Evolutionary conservation across 2,113 vertebrate genomes (phyloP), one percentile per base, ranked within the genome.

Genomic region (Collichthys lucidus): DNA sequence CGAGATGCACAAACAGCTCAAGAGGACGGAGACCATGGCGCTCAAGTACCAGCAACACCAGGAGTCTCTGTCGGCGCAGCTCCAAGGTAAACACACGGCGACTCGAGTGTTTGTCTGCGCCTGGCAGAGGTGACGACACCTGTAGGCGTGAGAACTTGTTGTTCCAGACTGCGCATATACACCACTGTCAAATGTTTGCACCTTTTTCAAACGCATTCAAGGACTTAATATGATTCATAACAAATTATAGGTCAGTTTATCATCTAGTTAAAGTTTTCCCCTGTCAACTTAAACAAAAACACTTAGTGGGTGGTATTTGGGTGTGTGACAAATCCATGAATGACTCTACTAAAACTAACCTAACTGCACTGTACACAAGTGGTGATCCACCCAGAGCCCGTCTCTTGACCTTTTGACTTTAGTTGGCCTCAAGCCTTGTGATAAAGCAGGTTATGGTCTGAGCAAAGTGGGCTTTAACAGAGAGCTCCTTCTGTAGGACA

Each of bases 21-120:
- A 94, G 89, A 97, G 96, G 93, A 97, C 97, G 15, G 97, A 99
- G 90, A 95, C 95, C 16, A 95, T 96, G 95, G 96, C 97, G 4
- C 78, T 96, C 44, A 99, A 99, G 94, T 99, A 99, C 89, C 98
- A 99, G 91, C 98, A 99, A 86, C 98, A 99, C 70, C 98, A 99
- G 57, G 98, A 99, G 95, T 97, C 98, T 0, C 96, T 99, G 3
- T 99, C 98, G 0, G 98, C 98, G 10, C 98, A 99, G 91, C 92
- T 99, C 73, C 98, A 99, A 99, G 98, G 98, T 99, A 97, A 94
- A 89, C 84, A n/a, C n/a, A 82, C 56, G 26, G 26, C 26, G 26
- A 26, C 26, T 22, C 63, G 50, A 70, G 24, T 14, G 65, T 16
- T 52, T 19, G 2, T 4, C 42, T 14, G 63, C 42, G 42, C 42